phyloP scores from a whole-genome alignment of 2,797 vertebrate genomes.

The Podarcis siculus region DNA sequence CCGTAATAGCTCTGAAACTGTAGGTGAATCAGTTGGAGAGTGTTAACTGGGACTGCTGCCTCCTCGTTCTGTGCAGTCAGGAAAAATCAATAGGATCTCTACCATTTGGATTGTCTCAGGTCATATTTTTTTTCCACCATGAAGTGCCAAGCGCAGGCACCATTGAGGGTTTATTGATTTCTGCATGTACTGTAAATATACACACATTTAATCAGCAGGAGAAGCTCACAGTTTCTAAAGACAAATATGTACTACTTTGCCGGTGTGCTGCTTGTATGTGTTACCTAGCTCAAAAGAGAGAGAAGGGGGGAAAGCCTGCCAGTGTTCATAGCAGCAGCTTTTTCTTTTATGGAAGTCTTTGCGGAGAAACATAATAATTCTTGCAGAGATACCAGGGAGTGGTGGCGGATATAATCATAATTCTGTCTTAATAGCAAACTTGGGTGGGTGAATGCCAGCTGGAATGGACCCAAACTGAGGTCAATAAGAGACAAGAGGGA shows the following conservation, averaged over 20 bases:
- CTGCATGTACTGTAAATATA: constrained; percentile 76
- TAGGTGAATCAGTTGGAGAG: constrained; percentile 66
- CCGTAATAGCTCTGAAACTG: constrained; percentile 69
- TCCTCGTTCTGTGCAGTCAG: constrained; percentile 66
- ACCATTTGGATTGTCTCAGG: constrained; percentile 75
- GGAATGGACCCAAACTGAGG: background rate
- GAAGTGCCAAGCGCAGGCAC: constrained; percentile 75
- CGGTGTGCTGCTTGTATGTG: constrained; percentile 42
- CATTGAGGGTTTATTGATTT: constrained; percentile 76
- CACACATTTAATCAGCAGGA: constrained; percentile 69
- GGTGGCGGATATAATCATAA: background rate
- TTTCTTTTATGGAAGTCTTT: background rate
- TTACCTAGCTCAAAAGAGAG: constrained; percentile 6
- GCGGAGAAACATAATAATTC: constrained; percentile 22
- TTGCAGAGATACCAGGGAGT: constrained; percentile 8
- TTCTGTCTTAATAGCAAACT: background rate
- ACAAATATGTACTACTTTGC: constrained; percentile 27
- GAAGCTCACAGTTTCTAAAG: constrained; percentile 64
- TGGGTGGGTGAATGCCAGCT: background rate
- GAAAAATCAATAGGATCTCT: constrained; percentile 75
- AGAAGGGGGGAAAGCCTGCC: constrained; percentile 16
- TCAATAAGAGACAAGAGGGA: background rate
- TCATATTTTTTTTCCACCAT: constrained; percentile 75
- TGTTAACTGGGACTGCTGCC: constrained; percentile 69
- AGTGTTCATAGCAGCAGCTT: constrained; percentile 3